Percentiles rank a stretch among this genome's conserved stretches.
Conservation (phyloP, 2,797 vertebrate species). For the Rhadinocentrus ornatus region DNA sequence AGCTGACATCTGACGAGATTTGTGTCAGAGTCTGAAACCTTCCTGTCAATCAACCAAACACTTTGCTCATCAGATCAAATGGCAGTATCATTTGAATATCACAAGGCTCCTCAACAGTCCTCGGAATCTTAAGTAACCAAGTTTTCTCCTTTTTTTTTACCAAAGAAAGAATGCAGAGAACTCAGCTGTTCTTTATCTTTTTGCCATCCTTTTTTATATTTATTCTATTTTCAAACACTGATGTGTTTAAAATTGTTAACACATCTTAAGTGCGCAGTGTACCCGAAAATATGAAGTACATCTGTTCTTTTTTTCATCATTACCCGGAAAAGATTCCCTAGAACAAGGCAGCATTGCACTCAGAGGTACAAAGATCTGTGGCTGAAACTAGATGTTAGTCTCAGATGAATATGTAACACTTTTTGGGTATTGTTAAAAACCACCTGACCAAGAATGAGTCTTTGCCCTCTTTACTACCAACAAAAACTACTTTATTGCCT, state of each 20-base stretch:
- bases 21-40: constrained; percentile 67
- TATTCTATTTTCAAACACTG: constrained; percentile 29
- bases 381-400: constrained; percentile 74
- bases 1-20: constrained; percentile 69
- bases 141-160: constrained; percentile 12
- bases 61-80: constrained; percentile 60
- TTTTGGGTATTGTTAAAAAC: constrained; percentile 79
- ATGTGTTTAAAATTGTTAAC: constrained; percentile 14
- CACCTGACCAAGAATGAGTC: constrained; percentile 79
- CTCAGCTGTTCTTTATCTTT: constrained; percentile 17
- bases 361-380: constrained; percentile 62
- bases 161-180: constrained; percentile 12
- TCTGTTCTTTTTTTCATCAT: constrained; percentile 18
- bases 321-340: constrained; percentile 40
- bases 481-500: constrained; percentile 70
- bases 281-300: constrained; percentile 30
- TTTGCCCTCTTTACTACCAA: constrained; percentile 66
- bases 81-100: constrained; percentile 65
- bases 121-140: constrained; percentile 41
- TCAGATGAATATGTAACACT: constrained; percentile 78
- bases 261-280: constrained; percentile 6
- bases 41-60: constrained; percentile 64
- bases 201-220: constrained; percentile 10
- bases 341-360: constrained; percentile 63
- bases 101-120: constrained; percentile 40